Base-by-base conservation (phyloP, 2,797 vertebrate species). In the Prunella strophiata region DNA sequence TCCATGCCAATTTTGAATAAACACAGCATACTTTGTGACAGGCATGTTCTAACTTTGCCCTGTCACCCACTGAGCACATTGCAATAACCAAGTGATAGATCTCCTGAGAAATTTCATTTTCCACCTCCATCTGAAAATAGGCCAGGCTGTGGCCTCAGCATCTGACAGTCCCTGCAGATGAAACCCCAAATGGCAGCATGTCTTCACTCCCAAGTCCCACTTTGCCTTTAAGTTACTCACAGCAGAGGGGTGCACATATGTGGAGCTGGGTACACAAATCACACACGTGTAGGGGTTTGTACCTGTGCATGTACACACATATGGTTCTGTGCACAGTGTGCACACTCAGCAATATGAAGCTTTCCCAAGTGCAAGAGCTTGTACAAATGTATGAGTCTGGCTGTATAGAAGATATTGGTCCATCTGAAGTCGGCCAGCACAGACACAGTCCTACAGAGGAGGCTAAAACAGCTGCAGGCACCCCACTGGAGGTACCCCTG, bases 221-320 rank as follows among this genome's bases (percentile, higher is more conserved):
- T 71, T 86, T 82, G 59, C 62, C 40, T 92, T 72, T 62, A 61
- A 47, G 9, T 36, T 22, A 22, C 27, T 26, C 0, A 0, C 23
- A 38, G 19, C 12, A 59, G 38, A 87, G 10, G 9, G 36, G 18
- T 42, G 65, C 19, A n/a, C 0, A 0, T 13, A 9, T 6, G 10
- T 50, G 42, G 16, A 10, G 13, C 7, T 67, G 52, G 32, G 23
- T 16, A 18, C 16, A 25, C 5, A n/a, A 48, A 78, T 29, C 18
- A 20, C 9, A 13, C 6, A 7, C 4, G 0, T 4, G 22, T 27
- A 11, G 54, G 65, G 19, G 16, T 70, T 63, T 80, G 26, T 48
- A 9, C 2, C 0, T 16, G 29, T 23, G 9, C 30, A 8, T 1
- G 0, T 26, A 55, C 30, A 5, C 1, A 51, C 0, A 0, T 40